Conservation (phyloP, 64 coral and sea anemone genomes). For the Platygyra sinensis region DNA sequence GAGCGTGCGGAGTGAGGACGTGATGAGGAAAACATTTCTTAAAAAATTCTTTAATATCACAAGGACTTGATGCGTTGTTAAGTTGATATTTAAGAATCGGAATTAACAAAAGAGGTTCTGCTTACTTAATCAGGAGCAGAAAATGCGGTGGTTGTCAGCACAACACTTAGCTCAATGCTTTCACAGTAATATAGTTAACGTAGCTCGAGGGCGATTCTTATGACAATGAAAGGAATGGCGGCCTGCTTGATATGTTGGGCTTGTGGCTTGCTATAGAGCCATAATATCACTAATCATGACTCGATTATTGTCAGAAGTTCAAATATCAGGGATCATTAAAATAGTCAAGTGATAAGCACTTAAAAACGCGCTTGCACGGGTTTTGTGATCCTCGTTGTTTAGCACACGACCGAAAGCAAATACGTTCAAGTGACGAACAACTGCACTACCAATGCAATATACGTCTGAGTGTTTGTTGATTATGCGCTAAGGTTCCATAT, state of each 20-base stretch:
- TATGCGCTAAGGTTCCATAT: background rate
- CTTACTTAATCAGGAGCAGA: background rate
- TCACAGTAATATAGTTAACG: background rate
- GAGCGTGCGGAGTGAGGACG: background rate
- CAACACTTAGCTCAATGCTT: conserved; percentile 1
- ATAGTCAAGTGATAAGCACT: background rate
- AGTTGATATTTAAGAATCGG: conserved; percentile 12
- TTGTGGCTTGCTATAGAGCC: conserved; percentile 2
- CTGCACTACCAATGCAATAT: conserved; percentile 1
- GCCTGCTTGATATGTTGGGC: background rate
- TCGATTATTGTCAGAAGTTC: background rate
- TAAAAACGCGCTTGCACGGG: background rate
- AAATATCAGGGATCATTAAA: conserved; percentile 33
- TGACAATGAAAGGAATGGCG: background rate
- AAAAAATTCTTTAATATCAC: conserved; percentile 9
- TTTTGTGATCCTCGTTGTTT: conserved; percentile 22
- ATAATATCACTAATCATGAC: conserved; percentile 14
- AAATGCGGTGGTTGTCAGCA: background rate
- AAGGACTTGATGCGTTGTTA: background rate
- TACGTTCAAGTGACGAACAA: conserved; percentile 40
- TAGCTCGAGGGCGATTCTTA: conserved; percentile 7
- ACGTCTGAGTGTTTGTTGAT: conserved; percentile 34
- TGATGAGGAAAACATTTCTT: conserved; percentile 32
- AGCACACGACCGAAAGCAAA: conserved; percentile 52
- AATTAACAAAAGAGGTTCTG: conserved; percentile 25